Evolutionary conservation across 1,140 invertebrate species (phyloP).

Genomic region (Atopsyche davidsoni): DNA sequence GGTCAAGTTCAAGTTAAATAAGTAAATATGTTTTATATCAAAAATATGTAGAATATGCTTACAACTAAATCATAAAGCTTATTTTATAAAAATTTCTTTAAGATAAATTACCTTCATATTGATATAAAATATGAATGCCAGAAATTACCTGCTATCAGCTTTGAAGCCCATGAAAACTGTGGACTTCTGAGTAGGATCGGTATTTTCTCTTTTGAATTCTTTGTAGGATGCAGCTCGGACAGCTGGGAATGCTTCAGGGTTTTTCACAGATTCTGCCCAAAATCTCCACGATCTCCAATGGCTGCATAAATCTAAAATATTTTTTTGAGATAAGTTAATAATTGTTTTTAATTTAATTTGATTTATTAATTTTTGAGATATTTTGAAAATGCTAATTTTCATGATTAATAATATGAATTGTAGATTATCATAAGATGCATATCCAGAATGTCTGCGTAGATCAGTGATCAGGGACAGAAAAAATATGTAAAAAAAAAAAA

Average conservation of each 20-base stretch:
- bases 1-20: no score
- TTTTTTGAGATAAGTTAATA: no score
- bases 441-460: no score
- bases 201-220: conserved; percentile 44
- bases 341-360: no score
- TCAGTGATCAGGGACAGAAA: no score
- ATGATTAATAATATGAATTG: no score
- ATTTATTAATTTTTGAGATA: no score
- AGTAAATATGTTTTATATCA: no score
- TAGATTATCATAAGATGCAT: no score
- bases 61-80: conserved; percentile 3
- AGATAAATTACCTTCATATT: no score
- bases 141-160: conserved; percentile 39
- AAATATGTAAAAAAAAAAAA: no score
- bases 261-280: conserved; percentile 57
- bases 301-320: conserved; percentile 56
- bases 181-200: conserved; percentile 31
- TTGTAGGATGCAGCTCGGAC: conserved; percentile 48
- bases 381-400: no score
- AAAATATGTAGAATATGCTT: conserved; percentile 6
- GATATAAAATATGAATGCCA: not conserved
- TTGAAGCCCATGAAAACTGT: conserved; percentile 42
- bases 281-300: conserved; percentile 60
- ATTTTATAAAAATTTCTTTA: conserved; percentile 1
- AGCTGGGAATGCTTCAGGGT: conserved; percentile 48